Evolutionary conservation across 2,113 vertebrate genomes (phyloP).

Genomic region (Odobenus rosmarus): DNA sequence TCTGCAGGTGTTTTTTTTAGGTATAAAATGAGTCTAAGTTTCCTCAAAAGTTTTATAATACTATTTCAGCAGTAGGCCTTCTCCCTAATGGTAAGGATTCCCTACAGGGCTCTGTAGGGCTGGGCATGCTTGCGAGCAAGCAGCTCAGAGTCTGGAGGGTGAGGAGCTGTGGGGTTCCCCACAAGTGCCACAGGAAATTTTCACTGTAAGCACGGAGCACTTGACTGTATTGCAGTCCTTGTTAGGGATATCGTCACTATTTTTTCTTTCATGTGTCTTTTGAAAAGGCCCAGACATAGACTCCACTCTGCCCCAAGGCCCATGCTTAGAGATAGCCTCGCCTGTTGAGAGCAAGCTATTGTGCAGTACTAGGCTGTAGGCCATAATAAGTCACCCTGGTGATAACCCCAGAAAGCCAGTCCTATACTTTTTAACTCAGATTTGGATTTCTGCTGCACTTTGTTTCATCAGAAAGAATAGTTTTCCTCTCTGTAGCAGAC

Average conservation of each 20-base stretch:
- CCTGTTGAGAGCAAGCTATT: not conserved
- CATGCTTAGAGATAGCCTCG: not conserved
- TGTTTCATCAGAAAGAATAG: not conserved
- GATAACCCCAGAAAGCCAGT: not conserved
- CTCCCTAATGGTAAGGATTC: not conserved
- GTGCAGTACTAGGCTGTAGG: not conserved
- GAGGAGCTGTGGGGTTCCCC: not conserved
- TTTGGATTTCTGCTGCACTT: not conserved
- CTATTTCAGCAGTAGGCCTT: not conserved
- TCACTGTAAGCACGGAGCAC: fast-evolving
- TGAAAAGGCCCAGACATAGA: not conserved
- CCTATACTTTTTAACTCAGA: not conserved
- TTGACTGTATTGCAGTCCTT: not conserved
- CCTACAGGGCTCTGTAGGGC: not conserved
- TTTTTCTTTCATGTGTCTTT: not conserved
- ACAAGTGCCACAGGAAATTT: not conserved
- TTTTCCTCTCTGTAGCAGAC: not conserved
- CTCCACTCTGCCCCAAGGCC: not conserved
- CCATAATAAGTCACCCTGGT: not conserved
- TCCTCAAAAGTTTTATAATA: not conserved
- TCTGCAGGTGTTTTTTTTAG: not conserved
- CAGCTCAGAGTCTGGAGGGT: not conserved
- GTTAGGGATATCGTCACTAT: not conserved
- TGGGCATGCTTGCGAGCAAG: not conserved
- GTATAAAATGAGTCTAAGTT: not conserved